Percentiles rank a stretch among this genome's conserved stretches.
Conservation (phyloP, 1,140 invertebrate genomes). For the Tetraneura akinire region DNA sequence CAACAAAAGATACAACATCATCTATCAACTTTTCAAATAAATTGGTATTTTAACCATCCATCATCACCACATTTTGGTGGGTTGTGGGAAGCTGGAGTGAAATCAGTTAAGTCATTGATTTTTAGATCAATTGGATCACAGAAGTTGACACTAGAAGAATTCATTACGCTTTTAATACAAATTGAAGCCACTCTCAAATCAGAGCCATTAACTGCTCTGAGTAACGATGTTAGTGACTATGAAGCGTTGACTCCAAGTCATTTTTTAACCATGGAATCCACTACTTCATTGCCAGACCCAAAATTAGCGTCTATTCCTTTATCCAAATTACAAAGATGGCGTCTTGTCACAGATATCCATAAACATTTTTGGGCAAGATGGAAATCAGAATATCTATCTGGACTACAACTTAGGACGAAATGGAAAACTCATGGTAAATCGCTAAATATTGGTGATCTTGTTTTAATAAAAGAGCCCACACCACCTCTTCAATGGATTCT, state of each 20-base stretch:
- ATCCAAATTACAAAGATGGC: conserved; percentile 53
- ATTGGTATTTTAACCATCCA: conserved; percentile 56
- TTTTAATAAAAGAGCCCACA: conserved; percentile 24
- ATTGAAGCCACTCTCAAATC: conserved; percentile 57
- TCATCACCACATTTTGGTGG: conserved; percentile 56
- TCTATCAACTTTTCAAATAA: neutral
- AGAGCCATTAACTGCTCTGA: conserved; percentile 58
- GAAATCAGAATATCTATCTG: conserved; percentile 55
- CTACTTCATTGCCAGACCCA: conserved; percentile 46
- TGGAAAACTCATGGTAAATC: conserved; percentile 49
- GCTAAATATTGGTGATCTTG: neutral
- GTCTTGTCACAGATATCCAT: conserved; percentile 52
- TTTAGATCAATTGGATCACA: conserved; percentile 54
- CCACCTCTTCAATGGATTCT: conserved; percentile 53
- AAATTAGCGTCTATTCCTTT: conserved; percentile 16
- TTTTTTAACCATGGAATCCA: conserved; percentile 54
- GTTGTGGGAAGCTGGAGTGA: too few relatives aligned
- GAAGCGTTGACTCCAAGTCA: conserved; percentile 56
- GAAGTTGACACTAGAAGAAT: conserved; percentile 56
- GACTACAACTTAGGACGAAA: conserved; percentile 56
- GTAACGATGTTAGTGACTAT: conserved; percentile 56
- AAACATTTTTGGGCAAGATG: conserved; percentile 57
- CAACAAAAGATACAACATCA: neutral
- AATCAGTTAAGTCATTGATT: conserved; percentile 57
- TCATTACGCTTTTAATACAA: conserved; percentile 54